These are phyloP conservation scores for Brevimyrus niger DNA, from an alignment of 2,113 vertebrate species.

Conservation along the genomic window DNA sequence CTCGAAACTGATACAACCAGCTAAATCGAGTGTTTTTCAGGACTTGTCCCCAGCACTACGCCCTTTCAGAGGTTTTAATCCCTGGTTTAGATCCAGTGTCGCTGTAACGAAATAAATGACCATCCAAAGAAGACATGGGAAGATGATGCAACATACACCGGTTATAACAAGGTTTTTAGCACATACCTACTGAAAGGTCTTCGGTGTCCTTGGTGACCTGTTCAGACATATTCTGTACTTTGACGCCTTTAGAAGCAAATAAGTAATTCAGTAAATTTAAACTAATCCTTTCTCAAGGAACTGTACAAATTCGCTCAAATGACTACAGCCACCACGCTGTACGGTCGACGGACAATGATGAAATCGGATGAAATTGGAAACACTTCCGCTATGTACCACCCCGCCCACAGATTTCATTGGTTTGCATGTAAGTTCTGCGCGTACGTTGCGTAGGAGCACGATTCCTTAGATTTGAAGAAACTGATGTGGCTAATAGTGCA, in stretches of 20 bases:
- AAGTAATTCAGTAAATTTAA: neutral
- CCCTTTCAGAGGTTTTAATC: neutral
- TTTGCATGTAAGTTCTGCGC: neutral
- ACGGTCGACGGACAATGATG: neutral
- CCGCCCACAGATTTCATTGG: neutral
- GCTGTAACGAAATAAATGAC: neutral
- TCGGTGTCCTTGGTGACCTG: neutral
- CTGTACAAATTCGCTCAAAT: neutral
- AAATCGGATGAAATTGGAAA: neutral
- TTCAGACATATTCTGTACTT: neutral
- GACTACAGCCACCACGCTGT: neutral
- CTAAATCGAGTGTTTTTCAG: neutral
- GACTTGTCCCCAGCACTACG: neutral
- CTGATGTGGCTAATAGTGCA: neutral
- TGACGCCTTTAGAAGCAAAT: neutral
- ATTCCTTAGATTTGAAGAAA: neutral
- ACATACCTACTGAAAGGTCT: constrained; percentile 7
- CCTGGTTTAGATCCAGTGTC: neutral
- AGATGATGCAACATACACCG: neutral
- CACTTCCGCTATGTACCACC: neutral
- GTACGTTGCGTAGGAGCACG: neutral
- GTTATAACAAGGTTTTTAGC: no score
- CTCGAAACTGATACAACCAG: neutral
- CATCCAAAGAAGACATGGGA: neutral
- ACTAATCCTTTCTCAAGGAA: neutral